Evolutionary conservation across 37 sponge, comb jelly and placozoan species (phyloP).

Genomic region (Lycopodina hypogea): DNA sequence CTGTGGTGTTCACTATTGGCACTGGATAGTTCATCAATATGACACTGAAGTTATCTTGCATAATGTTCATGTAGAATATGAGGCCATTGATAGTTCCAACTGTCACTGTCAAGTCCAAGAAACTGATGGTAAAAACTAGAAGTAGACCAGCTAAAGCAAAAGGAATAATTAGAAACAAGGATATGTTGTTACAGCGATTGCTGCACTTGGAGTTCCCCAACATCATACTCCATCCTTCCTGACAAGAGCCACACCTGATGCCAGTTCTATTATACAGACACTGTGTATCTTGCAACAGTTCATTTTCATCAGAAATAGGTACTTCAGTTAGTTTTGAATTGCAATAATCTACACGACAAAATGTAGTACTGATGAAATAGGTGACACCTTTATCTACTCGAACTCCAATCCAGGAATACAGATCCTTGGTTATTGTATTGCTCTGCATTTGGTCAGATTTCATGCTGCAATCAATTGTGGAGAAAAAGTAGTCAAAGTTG

Average conservation of each 20-base stretch:
- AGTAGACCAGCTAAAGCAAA: constrained; percentile 33
- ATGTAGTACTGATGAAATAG: not conserved
- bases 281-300: constrained; percentile 15
- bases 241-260: constrained; percentile 48
- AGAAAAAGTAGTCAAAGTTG: not conserved
- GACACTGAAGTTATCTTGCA: not conserved
- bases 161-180: not conserved
- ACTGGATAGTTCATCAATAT: not conserved
- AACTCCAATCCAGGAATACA: not conserved
- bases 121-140: constrained; percentile 15
- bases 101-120: constrained; percentile 50
- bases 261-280: constrained; percentile 37
- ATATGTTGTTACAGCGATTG: constrained; percentile 2
- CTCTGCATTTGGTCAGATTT: not conserved
- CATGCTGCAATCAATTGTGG: not conserved
- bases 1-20: not conserved
- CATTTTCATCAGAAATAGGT: not conserved
- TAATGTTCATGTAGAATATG: constrained; percentile 41
- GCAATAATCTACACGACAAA: constrained; percentile 37
- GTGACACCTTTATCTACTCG: not conserved
- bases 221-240: constrained; percentile 13
- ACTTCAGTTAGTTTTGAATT: not conserved
- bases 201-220: constrained; percentile 26
- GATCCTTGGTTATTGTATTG: not conserved
- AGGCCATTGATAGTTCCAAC: constrained; percentile 42